Conservation (phyloP, 2,888 invertebrate genomes). For the Fragum fragum region DNA sequence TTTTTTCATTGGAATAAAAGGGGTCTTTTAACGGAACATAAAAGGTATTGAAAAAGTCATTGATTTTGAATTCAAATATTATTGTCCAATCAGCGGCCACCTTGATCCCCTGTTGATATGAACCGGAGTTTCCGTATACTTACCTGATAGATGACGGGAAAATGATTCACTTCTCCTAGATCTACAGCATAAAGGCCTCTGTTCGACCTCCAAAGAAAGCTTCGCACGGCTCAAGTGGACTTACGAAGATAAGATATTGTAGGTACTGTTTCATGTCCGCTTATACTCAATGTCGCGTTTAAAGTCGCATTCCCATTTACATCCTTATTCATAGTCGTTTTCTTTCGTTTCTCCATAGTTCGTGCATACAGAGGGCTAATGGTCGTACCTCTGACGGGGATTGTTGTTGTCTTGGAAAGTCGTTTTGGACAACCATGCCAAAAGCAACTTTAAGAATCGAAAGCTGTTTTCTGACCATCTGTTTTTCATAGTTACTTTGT, state of each 20-base stretch:
- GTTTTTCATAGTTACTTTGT: constrained; percentile 41
- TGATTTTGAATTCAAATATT: no score
- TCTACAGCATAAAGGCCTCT: neutral
- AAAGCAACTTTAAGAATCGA: neutral
- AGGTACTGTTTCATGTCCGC: neutral
- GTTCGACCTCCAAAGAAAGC: no score
- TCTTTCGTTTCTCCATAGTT: neutral
- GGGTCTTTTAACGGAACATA: no score
- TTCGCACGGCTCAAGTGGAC: neutral
- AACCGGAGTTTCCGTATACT: no score
- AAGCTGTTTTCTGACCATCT: constrained; percentile 14
- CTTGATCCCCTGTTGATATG: no score
- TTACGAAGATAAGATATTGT: neutral
- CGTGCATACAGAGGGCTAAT: neutral
- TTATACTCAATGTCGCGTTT: neutral
- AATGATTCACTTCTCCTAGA: no score
- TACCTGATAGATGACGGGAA: no score
- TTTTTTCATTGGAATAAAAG: no score
- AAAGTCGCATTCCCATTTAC: constrained; percentile 4
- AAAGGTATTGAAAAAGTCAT: no score
- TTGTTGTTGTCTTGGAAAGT: neutral
- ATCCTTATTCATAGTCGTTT: neutral
- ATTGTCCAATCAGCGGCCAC: no score
- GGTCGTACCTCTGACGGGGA: neutral
- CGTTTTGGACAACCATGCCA: neutral